A percentile compares a stretch with the other conserved stretches of the same genome.
phyloP scores from a whole-genome alignment of 2,888 invertebrate species.

The Eilema caniola region DNA sequence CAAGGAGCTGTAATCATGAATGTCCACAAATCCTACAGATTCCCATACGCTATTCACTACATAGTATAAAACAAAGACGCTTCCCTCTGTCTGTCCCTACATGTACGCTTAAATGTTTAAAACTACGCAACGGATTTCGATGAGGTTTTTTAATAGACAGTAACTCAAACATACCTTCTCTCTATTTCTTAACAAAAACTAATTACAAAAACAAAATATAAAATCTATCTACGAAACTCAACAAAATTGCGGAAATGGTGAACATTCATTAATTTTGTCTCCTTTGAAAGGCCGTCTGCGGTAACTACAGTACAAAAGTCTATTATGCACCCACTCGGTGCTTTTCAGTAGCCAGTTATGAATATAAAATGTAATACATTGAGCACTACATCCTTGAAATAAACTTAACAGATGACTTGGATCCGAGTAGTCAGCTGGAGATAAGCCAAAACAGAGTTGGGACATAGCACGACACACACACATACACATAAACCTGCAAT shows the following conservation, averaged over 20 bases:
- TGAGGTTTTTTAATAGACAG: too few species aligned
- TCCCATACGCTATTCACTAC: too few species aligned
- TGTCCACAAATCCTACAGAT: too few species aligned
- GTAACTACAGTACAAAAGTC: constrained; percentile 26
- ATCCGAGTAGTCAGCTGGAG: constrained; percentile 72
- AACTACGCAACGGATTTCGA: too few species aligned
- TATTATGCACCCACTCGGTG: constrained; percentile 28
- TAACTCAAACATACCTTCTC: too few species aligned
- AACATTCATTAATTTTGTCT: constrained; percentile 16
- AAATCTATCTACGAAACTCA: neutral
- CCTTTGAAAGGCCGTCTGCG: constrained; percentile 19
- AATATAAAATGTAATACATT: constrained; percentile 53
- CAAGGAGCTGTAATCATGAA: too few species aligned
- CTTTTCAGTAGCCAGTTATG: constrained; percentile 43
- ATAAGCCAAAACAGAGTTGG: constrained; percentile 67
- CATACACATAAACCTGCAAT: constrained; percentile 29
- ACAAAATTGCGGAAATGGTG: constrained; percentile 22
- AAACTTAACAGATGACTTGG: constrained; percentile 76
- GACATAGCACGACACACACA: constrained; percentile 59
- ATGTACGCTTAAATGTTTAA: too few species aligned
- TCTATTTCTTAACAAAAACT: neutral
- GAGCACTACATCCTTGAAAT: constrained; percentile 62
- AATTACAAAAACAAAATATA: neutral
- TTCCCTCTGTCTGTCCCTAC: too few species aligned
- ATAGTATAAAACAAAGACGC: too few species aligned